These are phyloP conservation scores for Pagrus major DNA, from an alignment of 2,113 vertebrate genomes.

Conservation along the genomic window DNA sequence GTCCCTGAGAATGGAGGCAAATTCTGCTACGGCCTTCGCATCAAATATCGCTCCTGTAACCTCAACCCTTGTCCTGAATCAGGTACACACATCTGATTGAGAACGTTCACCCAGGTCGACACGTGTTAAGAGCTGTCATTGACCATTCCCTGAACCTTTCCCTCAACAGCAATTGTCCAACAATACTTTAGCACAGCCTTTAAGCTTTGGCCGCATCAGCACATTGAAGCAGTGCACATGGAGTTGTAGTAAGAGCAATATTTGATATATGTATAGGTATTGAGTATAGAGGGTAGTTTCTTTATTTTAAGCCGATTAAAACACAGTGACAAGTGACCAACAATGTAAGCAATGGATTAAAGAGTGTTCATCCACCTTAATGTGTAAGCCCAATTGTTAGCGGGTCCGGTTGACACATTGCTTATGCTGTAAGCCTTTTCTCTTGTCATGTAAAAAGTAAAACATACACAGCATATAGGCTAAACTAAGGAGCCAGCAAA, in stretches of 20 bases:
- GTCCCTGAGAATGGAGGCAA: constrained; percentile 91
- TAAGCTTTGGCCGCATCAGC: background rate
- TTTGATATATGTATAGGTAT: background rate
- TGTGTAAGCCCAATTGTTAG: too few relatives aligned
- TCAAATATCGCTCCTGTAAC: constrained; percentile 95
- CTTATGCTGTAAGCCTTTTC: too few relatives aligned
- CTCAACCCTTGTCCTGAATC: constrained; percentile 88
- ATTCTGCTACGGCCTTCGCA: constrained; percentile 93
- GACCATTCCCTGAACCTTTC: background rate
- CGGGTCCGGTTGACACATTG: too few relatives aligned
- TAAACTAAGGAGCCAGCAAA: too few relatives aligned
- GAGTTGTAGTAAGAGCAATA: background rate
- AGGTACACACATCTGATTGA: constrained; percentile 77
- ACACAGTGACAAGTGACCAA: too few relatives aligned
- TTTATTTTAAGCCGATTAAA: too few relatives aligned
- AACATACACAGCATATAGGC: too few relatives aligned
- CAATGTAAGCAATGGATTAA: too few relatives aligned
- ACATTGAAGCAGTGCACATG: background rate
- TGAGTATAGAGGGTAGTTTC: background rate
- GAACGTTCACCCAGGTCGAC: background rate
- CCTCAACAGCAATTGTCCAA: background rate
- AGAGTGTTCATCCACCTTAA: too few relatives aligned
- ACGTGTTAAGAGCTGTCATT: background rate
- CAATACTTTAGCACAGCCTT: background rate
- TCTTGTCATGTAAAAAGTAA: too few relatives aligned